These are phyloP conservation scores for Ips typographus DNA, from an alignment of 1,140 invertebrate genomes.

Conservation along the genomic window DNA sequence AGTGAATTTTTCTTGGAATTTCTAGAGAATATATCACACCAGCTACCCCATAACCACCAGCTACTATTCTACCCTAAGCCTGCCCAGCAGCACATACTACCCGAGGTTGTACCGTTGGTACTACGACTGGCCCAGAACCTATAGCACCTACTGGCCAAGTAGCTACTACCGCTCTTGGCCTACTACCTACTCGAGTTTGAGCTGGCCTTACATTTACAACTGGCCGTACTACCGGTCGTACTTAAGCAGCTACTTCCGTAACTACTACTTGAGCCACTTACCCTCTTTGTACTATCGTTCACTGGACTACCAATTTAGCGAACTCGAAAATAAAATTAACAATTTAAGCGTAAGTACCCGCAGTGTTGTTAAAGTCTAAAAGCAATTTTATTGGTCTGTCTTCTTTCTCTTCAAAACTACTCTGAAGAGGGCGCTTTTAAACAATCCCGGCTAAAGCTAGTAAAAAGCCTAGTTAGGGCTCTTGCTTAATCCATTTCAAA, in stretches of 20 bases:
- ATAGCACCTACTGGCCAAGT: slow-evolving; percentile 32
- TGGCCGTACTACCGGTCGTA: slow-evolving; percentile 36
- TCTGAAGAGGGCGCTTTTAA: too few relatives aligned
- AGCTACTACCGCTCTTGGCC: slow-evolving; percentile 32
- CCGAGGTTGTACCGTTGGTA: slow-evolving; percentile 37
- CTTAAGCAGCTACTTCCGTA: slow-evolving; percentile 34
- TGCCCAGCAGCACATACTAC: slow-evolving; percentile 36
- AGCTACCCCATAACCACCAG: slow-evolving; percentile 41
- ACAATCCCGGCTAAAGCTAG: too few relatives aligned
- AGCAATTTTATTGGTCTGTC: slow-evolving; percentile 24
- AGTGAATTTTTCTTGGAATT: not conserved
- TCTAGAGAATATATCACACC: slow-evolving; percentile 42
- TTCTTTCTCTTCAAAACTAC: not conserved
- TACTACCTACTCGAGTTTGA: slow-evolving; percentile 21
- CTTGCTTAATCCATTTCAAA: too few relatives aligned
- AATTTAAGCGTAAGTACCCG: slow-evolving; percentile 38
- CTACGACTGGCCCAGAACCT: slow-evolving; percentile 39
- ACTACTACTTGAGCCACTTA: slow-evolving; percentile 33
- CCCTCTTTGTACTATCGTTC: slow-evolving; percentile 30
- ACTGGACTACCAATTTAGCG: slow-evolving; percentile 38
- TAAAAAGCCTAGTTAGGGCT: too few relatives aligned
- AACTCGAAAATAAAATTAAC: slow-evolving; percentile 39
- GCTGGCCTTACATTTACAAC: slow-evolving; percentile 27
- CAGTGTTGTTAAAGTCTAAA: not conserved
- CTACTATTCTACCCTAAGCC: slow-evolving; percentile 39